Conservation (phyloP, 2,797 vertebrate genomes). For the Pangasius macronema region DNA sequence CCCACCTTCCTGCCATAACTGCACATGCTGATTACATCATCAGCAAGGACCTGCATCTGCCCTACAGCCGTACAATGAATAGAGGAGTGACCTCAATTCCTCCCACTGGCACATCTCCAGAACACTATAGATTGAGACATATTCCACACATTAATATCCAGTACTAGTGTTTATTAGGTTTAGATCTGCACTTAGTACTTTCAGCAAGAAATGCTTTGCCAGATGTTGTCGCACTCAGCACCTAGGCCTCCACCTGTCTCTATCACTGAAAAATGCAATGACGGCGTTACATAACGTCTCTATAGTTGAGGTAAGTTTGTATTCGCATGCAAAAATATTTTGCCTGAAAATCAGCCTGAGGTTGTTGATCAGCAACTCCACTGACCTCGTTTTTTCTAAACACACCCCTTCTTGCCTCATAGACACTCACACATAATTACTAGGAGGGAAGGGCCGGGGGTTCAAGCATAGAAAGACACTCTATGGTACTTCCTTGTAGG, state of each 20-base stretch:
- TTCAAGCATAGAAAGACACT: not conserved
- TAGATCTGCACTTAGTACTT: not conserved
- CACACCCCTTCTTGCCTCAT: not conserved
- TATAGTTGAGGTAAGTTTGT: not conserved
- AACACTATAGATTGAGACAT: not conserved
- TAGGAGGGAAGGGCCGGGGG: not conserved
- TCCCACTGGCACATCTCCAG: not conserved
- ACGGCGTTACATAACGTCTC: not conserved
- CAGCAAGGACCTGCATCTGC: not conserved
- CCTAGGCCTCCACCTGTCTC: not conserved
- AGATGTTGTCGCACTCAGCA: not conserved
- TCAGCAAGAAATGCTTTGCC: not conserved
- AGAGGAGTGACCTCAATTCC: not conserved
- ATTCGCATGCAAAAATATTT: not conserved
- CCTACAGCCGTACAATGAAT: not conserved
- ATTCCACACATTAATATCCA: not conserved
- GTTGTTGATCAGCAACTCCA: not conserved
- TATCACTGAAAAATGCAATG: not conserved
- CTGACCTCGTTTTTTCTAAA: not conserved
- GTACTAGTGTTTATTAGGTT: not conserved
- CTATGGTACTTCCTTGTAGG: not conserved
- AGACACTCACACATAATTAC: not conserved
- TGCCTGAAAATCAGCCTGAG: not conserved
- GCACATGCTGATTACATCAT: not conserved
- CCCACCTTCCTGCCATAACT: not conserved